Percentiles rank a stretch among this genome's conserved stretches.
Conservation (phyloP, 2,113 vertebrate species). For the Gallinago undulata region DNA sequence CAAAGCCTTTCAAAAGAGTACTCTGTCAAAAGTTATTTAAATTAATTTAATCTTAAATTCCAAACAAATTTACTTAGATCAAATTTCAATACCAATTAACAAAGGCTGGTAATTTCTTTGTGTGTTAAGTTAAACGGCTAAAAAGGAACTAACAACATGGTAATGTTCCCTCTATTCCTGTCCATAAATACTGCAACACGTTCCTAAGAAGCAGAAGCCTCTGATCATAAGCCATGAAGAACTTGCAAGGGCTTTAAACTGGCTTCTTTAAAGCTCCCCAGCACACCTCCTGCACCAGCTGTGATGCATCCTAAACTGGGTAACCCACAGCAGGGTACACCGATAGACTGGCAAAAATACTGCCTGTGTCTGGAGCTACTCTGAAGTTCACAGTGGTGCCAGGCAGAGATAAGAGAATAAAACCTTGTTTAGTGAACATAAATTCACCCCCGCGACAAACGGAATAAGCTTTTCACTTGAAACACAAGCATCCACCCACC, state of each 20-base stretch:
- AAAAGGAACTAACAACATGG: neutral
- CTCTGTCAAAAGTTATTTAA: conserved; percentile 62
- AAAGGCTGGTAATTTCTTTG: neutral
- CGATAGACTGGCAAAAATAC: neutral
- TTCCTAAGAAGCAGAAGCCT: neutral
- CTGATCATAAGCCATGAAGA: neutral
- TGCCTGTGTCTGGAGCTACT: neutral
- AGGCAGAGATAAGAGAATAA: neutral
- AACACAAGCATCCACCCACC: neutral
- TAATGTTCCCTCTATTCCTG: neutral
- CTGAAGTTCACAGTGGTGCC: neutral
- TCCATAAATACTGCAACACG: neutral
- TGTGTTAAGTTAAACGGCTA: neutral
- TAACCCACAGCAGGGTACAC: neutral
- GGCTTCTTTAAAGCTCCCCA: neutral
- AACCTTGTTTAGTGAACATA: neutral
- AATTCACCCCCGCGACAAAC: neutral
- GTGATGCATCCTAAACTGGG: neutral
- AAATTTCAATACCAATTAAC: conserved; percentile 65
- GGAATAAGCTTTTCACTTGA: neutral
- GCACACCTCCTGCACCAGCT: neutral
- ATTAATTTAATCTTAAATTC: conserved; percentile 59
- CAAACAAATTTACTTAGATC: conserved; percentile 59
- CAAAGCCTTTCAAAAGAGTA: conserved; percentile 33
- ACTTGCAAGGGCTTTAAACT: neutral